Evolutionary conservation across 2,888 invertebrate genomes (phyloP).

Genomic region (Cordilura impudica): DNA sequence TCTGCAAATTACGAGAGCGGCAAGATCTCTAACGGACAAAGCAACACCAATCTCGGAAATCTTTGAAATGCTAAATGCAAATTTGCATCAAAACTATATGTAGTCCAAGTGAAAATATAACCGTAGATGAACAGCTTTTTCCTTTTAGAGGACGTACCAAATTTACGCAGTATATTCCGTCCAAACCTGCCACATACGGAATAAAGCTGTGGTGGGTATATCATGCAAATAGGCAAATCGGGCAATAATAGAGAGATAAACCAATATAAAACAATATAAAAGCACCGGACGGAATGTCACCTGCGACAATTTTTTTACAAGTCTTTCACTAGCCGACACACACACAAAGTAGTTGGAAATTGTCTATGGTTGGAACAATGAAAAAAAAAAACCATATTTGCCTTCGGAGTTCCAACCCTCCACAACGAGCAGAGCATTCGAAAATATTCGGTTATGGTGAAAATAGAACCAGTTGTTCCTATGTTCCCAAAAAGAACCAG

Average conservation of each 20-base stretch:
- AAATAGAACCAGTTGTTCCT: no score
- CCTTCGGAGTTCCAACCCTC: no score
- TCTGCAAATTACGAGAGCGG: not conserved
- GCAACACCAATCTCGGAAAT: constrained; percentile 3
- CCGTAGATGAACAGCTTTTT: constrained; percentile 8
- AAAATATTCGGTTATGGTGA: no score
- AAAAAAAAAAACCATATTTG: not conserved
- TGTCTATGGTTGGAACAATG: no score
- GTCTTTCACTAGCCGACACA: no score
- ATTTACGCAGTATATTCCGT: constrained; percentile 13
- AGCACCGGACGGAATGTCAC: constrained; percentile 9
- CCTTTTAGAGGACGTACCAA: no score
- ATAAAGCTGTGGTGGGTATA: no score
- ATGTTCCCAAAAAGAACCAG: constrained; percentile 36
- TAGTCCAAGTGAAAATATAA: not conserved
- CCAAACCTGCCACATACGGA: no score
- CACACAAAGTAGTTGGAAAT: no score
- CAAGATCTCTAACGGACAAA: not conserved
- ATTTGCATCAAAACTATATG: constrained; percentile 9
- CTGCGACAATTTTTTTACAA: not conserved
- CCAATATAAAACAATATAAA: constrained; percentile 8
- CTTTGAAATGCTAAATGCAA: constrained; percentile 28
- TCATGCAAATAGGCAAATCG: constrained; percentile 6
- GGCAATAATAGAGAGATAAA: not conserved
- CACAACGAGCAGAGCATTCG: no score